Evolutionary conservation across 2,113 vertebrate genomes (phyloP), one percentile per base, ranked within the genome.

Genomic region (Geococcyx californianus): DNA sequence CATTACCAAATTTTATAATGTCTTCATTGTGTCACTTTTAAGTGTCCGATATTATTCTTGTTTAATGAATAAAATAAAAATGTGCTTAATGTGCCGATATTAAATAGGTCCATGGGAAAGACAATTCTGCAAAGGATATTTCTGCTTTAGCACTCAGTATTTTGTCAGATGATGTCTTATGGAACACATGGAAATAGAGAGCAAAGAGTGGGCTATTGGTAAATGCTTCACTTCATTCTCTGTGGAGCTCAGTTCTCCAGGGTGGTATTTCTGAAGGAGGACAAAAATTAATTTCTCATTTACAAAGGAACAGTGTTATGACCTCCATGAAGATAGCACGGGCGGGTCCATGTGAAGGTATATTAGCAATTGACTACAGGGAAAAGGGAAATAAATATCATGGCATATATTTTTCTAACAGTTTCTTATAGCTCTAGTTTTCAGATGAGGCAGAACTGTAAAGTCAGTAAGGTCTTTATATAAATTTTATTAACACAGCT

Each of bases 1-100:
- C 72, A 36, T 90, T 83, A 88, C 26, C 28, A 52, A 67, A 91
- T 95, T 93, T 91, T 80, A 89, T 76, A 83, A 76, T 63, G 63
- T 85, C 91, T 95, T 88, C 51, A 44, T 80, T 85, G 74, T 89
- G 74, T 83, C 93, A 76, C 56, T 64, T 56, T 72, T 93, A 85
- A 96, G 76, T 72, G 59, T 74, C 72, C 74, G 49, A 87, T 83
- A 91, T 93, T 93, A 51, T 45, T 86, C 36, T 42, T 93, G 25
- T 84, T 95, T 90, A 93, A 94, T 86, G 90, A 83, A 54, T 89
- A 59, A 89, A 91, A 95, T 93, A 88, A 96, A 94, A 94, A 54
- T 11, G 45, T 51, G 51, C 38, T 87, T 90, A 80, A 93, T 70
- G 74, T 69, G 67, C 34, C 54, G 18, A 24, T 15, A 60, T 92